Evolutionary conservation across 2,888 invertebrate genomes (phyloP), one percentile per base, ranked within the genome.

Genomic region (Oscheius sp.): DNA sequence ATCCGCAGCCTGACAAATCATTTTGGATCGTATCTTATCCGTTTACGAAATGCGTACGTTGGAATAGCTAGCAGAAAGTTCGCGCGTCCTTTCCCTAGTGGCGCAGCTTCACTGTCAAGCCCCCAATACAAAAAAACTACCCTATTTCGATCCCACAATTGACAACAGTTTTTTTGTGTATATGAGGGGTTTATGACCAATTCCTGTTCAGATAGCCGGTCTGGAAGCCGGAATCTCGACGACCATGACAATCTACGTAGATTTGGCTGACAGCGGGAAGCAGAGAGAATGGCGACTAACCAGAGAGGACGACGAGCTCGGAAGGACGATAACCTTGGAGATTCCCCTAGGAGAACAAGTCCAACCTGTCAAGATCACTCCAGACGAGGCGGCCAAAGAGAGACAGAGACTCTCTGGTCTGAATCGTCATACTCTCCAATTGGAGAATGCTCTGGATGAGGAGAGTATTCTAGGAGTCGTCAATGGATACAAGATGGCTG

Each of bases 271-370:
- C 59, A 79, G 76, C 68, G 76, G 76, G 11, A 76, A 70, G 35
- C 76, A 62, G 29, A 48, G 75, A 21, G 82, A 82, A 59, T 80
- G 80, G 82, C 70, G 71, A 13, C 33, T 82, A 4, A 58, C 50
- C 11, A 29, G 72, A 33, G 70, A 73, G 5, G 77, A 70, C 13
- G 77, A 75, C 65, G 74, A 74, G 2, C 21, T 68, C 21, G 76
- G 77, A 29, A 80, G 77, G 59, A 59, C 55, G 7, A 75, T 80
- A 60, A 47, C 75, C 32, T 62, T 82, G 35, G 80, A 82, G 80
- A 74, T 83, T 21, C 82, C 83, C 29, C 75, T 81, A 13, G 82
- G 82, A 3, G 83, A 83, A 66, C 83, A 83, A 79, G 77, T 83
- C 47, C 82, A 83, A 70, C 77, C 79, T 51, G 77, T 83, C 37